phyloP scores from a whole-genome alignment of 2,113 vertebrate genomes.

The Tautogolabrus adspersus region DNA sequence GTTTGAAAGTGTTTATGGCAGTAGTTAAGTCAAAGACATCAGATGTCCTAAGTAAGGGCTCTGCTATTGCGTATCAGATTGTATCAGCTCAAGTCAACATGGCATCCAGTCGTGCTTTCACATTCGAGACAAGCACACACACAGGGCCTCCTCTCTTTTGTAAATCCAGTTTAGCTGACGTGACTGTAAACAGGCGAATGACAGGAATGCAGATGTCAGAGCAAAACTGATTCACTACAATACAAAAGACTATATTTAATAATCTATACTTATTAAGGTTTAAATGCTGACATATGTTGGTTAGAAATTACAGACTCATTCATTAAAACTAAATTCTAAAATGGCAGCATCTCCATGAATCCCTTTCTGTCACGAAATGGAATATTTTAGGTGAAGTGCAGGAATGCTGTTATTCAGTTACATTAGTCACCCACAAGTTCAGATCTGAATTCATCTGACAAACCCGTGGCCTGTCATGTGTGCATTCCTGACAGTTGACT shows the following conservation, averaged over 20 bases:
- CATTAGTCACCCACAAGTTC: background rate
- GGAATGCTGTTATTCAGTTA: background rate
- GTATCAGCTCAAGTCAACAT: background rate
- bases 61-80: background rate
- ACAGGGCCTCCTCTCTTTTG: constrained; percentile 61
- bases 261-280: background rate
- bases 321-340: background rate
- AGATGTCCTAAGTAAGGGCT: background rate
- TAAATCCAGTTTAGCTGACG: constrained; percentile 68
- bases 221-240: constrained; percentile 27
- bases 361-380: background rate
- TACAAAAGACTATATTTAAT: background rate
- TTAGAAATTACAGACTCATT: background rate
- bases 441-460: constrained; percentile 2
- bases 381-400: background rate
- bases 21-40: background rate
- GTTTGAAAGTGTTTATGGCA: background rate
- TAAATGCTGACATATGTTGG: background rate
- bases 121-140: constrained; percentile 11
- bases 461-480: background rate
- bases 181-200: constrained; percentile 64
- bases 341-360: background rate
- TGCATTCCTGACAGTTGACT: constrained; percentile 6
- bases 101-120: constrained; percentile 24
- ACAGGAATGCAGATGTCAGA: constrained; percentile 63